Evolutionary conservation across 2,113 vertebrate species (phyloP).

Genomic region (Neomonachus schauinslandi): DNA sequence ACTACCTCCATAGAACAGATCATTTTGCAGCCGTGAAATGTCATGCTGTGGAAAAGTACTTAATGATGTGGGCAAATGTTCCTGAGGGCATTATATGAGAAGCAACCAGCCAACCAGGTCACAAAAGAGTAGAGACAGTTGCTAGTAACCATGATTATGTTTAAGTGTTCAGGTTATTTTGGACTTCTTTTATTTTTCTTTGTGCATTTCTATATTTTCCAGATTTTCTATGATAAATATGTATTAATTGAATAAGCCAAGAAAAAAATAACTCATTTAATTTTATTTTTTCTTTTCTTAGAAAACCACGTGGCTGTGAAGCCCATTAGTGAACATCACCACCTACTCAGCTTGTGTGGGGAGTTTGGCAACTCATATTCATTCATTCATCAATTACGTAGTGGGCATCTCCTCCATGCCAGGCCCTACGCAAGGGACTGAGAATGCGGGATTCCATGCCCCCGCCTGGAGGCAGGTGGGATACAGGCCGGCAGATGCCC

Average conservation of each 20-base stretch:
- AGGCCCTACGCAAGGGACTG: neutral
- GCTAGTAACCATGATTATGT: rapidly evolving
- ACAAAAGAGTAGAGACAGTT: neutral
- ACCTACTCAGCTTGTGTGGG: neutral
- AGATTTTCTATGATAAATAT: neutral
- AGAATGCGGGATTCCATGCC: neutral
- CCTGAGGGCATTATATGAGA: neutral
- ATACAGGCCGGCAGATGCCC: neutral
- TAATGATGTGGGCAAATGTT: neutral
- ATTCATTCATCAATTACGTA: rapidly evolving
- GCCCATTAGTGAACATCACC: neutral
- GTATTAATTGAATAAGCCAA: neutral
- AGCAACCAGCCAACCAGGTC: neutral
- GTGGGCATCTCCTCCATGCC: neutral
- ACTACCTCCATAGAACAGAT: neutral
- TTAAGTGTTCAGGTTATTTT: neutral
- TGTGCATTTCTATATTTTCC: neutral
- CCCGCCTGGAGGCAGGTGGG: rapidly evolving
- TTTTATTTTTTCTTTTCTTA: constrained; percentile 6
- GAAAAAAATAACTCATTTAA: neutral
- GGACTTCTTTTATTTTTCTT: neutral
- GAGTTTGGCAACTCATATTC: neutral
- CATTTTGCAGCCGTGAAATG: neutral
- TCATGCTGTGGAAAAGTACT: neutral
- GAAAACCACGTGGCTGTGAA: neutral